These are phyloP conservation scores for Bilobella aurantiaca DNA, from an alignment of 1,140 invertebrate species.

Conservation along the genomic window DNA sequence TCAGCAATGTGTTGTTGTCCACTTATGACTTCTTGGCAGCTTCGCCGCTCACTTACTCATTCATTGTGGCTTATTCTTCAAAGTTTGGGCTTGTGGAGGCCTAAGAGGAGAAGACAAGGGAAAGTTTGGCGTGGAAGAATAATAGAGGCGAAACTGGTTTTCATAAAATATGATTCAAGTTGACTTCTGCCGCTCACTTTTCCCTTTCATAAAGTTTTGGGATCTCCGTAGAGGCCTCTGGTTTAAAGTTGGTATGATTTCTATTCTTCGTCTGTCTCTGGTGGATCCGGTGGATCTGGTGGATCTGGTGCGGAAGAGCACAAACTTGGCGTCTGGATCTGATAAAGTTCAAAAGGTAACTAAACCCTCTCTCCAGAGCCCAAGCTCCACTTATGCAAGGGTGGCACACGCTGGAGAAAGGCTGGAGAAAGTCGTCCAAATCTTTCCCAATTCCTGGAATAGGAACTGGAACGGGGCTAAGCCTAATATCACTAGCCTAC, in stretches of 20 bases:
- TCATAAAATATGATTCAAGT: conserved; percentile 8
- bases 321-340: neutral
- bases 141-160: neutral
- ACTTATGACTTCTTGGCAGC: neutral
- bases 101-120: neutral
- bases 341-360: conserved; percentile 2
- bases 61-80: neutral
- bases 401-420: neutral
- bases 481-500: no score
- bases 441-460: neutral
- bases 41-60: neutral
- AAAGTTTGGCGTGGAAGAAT: neutral
- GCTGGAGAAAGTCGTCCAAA: neutral
- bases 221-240: no score
- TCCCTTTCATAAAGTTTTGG: conserved; percentile 3
- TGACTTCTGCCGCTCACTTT: neutral
- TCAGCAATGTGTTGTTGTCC: neutral
- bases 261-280: no score
- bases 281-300: no score
- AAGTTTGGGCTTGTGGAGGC: neutral
- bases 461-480: no score
- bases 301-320: neutral
- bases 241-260: no score
- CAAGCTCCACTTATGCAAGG: neutral
- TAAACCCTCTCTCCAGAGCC: neutral